Percentiles rank a stretch among this genome's conserved stretches.
Evolutionary conservation across 1,140 invertebrate genomes (phyloP).

Genomic region (Mercenaria mercenaria): DNA sequence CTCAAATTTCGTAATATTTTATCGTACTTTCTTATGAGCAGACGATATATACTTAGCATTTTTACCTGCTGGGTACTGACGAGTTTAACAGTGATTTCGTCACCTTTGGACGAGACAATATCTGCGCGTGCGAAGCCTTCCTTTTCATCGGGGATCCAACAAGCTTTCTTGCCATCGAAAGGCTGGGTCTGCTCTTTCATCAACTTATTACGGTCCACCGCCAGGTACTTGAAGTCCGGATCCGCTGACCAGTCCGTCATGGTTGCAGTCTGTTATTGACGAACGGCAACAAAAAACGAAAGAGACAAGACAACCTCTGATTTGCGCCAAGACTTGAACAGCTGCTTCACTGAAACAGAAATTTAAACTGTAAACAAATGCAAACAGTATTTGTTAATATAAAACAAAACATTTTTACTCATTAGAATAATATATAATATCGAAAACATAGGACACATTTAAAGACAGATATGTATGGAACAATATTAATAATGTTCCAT

Average conservation of each 20-base stretch:
- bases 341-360: conserved; percentile 20
- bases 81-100: conserved; percentile 94
- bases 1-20: no score
- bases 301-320: conserved; percentile 41
- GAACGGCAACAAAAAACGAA: conserved; percentile 27
- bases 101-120: conserved; percentile 99
- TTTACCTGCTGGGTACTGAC: conserved; percentile 78
- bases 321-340: conserved; percentile 34
- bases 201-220: conserved; percentile 83
- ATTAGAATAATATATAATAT: no score
- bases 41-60: no score
- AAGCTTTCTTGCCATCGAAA: conserved; percentile 99
- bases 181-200: conserved; percentile 79
- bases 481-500: no score
- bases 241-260: conserved; percentile 67
- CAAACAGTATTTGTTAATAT: no score
- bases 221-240: conserved; percentile 84
- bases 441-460: no score
- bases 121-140: conserved; percentile 98
- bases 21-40: no score
- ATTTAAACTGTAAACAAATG: no score
- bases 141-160: conserved; percentile 99
- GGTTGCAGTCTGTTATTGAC: background rate
- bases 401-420: no score
- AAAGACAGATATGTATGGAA: no score